A percentile compares a stretch with the other conserved stretches of the same genome.
These are phyloP conservation scores for Noctua fimbriata DNA, from an alignment of 2,888 invertebrate genomes.

Conservation along the genomic window DNA sequence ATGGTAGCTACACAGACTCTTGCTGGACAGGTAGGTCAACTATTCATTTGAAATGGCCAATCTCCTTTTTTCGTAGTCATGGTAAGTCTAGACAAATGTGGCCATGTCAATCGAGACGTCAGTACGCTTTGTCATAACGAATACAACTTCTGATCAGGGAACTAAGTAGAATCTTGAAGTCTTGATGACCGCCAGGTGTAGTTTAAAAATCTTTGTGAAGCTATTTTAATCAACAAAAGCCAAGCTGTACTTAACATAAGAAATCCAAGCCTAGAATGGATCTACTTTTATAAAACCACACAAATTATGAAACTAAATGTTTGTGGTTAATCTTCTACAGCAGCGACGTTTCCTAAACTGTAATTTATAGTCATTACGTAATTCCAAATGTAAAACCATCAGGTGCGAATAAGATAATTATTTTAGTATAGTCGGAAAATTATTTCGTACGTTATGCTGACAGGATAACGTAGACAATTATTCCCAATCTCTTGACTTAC, in stretches of 20 bases:
- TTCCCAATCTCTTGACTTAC: neutral
- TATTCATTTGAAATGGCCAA: neutral
- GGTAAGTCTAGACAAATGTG: neutral
- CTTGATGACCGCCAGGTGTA: neutral
- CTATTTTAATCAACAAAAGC: slow-evolving; percentile 8
- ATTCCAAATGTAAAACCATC: neutral
- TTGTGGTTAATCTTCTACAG: slow-evolving; percentile 34
- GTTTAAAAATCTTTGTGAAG: slow-evolving; percentile 6
- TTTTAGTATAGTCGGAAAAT: neutral
- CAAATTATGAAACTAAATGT: slow-evolving; percentile 31
- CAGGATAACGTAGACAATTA: neutral
- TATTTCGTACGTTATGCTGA: neutral
- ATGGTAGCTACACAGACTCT: slow-evolving; percentile 92
- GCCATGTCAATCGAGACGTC: neutral
- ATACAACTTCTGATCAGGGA: neutral
- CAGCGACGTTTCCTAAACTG: slow-evolving; percentile 28
- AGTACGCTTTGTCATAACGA: neutral
- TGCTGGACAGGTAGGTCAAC: slow-evolving; percentile 53
- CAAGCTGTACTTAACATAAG: neutral
- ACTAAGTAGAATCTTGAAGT: neutral
- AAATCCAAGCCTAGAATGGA: neutral
- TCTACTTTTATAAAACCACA: slow-evolving; percentile 24
- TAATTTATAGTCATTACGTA: slow-evolving; percentile 1
- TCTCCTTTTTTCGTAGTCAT: neutral
- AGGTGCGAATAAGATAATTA: too few species aligned